Percentiles rank a stretch among this genome's conserved stretches.
Conservation (phyloP, 2,888 invertebrate genomes). For the Stomorhina lunata region DNA sequence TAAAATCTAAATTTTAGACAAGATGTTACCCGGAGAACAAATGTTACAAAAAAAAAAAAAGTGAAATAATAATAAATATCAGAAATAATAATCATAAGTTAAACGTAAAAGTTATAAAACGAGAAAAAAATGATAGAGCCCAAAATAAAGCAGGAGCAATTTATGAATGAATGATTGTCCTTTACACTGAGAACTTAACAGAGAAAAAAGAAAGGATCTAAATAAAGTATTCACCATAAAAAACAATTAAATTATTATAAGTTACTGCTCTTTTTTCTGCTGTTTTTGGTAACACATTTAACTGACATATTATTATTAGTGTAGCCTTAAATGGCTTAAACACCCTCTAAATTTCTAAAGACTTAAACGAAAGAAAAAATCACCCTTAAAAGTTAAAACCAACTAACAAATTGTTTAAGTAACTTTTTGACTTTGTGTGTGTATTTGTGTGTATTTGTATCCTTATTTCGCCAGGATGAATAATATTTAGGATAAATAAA, state of each 20-base stretch:
- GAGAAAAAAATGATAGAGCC: constrained; percentile 10
- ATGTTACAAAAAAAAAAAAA: constrained; percentile 36
- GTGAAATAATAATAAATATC: constrained; percentile 1
- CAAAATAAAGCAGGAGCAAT: background rate
- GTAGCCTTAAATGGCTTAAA: constrained; percentile 46
- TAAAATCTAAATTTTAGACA: constrained; percentile 13
- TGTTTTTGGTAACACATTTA: constrained; percentile 64
- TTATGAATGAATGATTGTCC: background rate
- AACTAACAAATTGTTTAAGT: constrained; percentile 59
- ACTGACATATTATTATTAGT: constrained; percentile 65
- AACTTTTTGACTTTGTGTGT: constrained; percentile 51
- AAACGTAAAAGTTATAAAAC: constrained; percentile 28
- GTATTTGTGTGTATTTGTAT: background rate
- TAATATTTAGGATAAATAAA: constrained; percentile 40
- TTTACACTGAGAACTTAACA: background rate
- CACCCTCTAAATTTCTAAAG: no score
- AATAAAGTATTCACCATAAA: constrained; percentile 58
- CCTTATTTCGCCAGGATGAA: constrained; percentile 22
- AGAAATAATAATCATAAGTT: constrained; percentile 27
- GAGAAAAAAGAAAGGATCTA: constrained; percentile 34
- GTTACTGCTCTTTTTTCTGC: constrained; percentile 57
- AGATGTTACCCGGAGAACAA: constrained; percentile 48
- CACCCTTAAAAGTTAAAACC: constrained; percentile 3
- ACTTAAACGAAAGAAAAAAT: no score
- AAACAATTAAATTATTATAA: constrained; percentile 66